These are phyloP conservation scores for Mionectes macconnelli DNA, from an alignment of 2,113 vertebrate genomes.

Conservation along the genomic window DNA sequence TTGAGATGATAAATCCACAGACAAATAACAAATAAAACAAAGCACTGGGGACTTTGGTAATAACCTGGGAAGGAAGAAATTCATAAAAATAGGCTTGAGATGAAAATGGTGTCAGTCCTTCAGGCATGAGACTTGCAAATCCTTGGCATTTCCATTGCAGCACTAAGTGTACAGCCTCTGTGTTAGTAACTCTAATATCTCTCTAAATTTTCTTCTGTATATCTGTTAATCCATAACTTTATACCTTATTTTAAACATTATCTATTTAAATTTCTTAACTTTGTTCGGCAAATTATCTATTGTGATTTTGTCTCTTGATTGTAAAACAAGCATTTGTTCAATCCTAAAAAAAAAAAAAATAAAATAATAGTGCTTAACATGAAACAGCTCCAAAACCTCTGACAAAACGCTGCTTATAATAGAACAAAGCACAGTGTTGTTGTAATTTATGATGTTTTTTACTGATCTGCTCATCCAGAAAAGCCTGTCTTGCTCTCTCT, in stretches of 20 bases:
- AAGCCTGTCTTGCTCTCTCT: background rate
- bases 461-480: background rate
- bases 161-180: background rate
- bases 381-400: background rate
- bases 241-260: background rate
- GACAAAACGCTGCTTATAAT: background rate
- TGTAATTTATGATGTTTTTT: background rate
- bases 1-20: background rate
- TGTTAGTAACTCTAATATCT: background rate
- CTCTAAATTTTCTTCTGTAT: background rate
- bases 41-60: background rate
- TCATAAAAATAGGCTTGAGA: background rate
- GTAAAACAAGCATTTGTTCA: background rate
- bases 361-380: background rate
- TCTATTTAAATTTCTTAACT: background rate
- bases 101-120: background rate
- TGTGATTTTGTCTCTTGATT: background rate
- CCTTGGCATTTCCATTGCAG: background rate
- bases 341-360: background rate
- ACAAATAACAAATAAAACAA: background rate
- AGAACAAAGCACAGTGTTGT: slow-evolving; percentile 2
- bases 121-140: background rate
- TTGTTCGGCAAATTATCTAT: background rate
- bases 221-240: background rate
- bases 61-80: slow-evolving; percentile 32